Base-by-base conservation (phyloP, 2,113 vertebrate genomes). In the Alligator sinensis region DNA sequence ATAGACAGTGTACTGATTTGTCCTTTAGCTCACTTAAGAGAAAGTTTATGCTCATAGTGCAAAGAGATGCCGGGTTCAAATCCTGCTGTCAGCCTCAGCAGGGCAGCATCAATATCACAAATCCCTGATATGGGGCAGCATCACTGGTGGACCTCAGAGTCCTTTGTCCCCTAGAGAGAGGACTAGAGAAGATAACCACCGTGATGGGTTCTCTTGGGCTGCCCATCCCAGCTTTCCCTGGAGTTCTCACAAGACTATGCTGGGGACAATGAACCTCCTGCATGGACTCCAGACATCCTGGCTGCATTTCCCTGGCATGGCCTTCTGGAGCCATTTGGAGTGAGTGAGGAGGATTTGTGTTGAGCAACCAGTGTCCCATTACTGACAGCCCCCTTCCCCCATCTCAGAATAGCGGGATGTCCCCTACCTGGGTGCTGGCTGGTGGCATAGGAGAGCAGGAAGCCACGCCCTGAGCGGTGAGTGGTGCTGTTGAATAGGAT, bases 371-470 rank as follows among this genome's bases (percentile, higher is more conserved):
- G 34, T 34, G 34, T 34, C 34, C 34, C 34, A 34, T 34, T 34
- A 34, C 34, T 34, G 34, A 34, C 34, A 34, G 34, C 27, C 18
- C 27, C 18, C 17, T 10, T 55, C 21, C 66, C 54, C 34, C n/a
- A 27, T 64, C 16, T 14, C 1, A 4, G 3, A 15, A 15, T 5
- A 9, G 27, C 28, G 5, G n/a, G 5, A 9, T 54, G 7, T 19
- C 16, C 10, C 82, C 9, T 98, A 99, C 99, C 99, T 98, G 98
- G 96, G 80, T 98, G 96, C 95, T 97, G 97, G 1, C 98, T 98
- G 59, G 98, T 98, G 92, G 98, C 96, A 1, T 99, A 99, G 76
- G 99, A 99, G 38, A 99, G 96, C 10, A 99, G 96, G 90, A 99
- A 98, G 24, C 99, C 99, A 60, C 99, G 97, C 61, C 99, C 99